A percentile compares a stretch with the other conserved stretches of the same genome.
Conservation (phyloP, 2,113 vertebrate species). For the Gambusia holbrooki region DNA sequence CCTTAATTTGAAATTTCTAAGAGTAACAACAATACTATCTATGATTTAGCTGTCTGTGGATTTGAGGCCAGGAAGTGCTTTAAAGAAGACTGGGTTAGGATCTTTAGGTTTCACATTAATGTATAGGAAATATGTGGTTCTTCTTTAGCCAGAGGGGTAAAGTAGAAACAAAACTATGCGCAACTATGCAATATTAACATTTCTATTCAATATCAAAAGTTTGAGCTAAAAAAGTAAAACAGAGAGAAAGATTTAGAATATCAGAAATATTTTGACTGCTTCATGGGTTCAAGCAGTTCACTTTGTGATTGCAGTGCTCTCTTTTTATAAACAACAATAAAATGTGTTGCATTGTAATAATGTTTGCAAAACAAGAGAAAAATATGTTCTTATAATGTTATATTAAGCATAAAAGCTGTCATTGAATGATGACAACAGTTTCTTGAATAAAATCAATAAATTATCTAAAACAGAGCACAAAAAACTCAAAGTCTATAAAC, state of each 20-base stretch:
- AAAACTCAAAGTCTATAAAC: neutral
- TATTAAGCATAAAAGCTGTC: too few species aligned
- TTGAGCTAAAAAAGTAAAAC: neutral
- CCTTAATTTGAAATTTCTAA: neutral
- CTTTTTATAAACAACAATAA: too few species aligned
- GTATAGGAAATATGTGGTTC: too few species aligned
- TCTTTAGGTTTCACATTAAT: neutral
- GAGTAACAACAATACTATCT: neutral
- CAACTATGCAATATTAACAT: neutral
- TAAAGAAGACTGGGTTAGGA: neutral
- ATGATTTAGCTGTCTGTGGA: neutral
- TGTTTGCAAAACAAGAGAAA: too few species aligned
- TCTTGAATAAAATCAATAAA: neutral
- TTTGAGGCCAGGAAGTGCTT: neutral
- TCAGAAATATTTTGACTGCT: neutral
- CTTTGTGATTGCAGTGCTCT: too few species aligned
- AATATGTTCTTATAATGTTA: too few species aligned
- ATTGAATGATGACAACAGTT: neutral
- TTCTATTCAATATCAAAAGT: neutral
- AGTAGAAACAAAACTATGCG: too few species aligned
- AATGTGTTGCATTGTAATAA: too few species aligned
- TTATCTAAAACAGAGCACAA: neutral
- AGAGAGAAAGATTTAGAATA: slow-evolving; percentile 10
- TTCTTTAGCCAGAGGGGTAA: too few species aligned
- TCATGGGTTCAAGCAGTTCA: too few species aligned